Evolutionary conservation across 2,113 vertebrate genomes (phyloP).

Genomic region (Poicephalus gulielmi): DNA sequence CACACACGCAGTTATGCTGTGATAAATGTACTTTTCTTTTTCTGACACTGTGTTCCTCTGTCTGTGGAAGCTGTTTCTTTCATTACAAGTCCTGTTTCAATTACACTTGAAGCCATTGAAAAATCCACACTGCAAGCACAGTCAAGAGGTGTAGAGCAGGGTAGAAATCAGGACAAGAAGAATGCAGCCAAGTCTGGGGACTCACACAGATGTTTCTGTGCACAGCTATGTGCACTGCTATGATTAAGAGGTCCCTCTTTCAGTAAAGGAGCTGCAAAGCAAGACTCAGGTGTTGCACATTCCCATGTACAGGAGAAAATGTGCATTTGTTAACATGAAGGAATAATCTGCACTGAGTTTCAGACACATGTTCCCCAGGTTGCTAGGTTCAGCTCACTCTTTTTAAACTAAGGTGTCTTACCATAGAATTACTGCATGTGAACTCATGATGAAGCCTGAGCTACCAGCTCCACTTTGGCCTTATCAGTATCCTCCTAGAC

Average conservation of each 20-base stretch:
- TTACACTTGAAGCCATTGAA: slow-evolving; percentile 34
- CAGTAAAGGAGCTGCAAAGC: background rate
- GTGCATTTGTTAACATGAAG: background rate
- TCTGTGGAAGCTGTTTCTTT: slow-evolving; percentile 21
- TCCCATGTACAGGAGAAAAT: background rate
- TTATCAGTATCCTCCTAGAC: background rate
- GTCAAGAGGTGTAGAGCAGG: background rate
- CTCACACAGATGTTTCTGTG: background rate
- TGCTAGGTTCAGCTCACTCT: background rate
- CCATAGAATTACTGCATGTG: background rate
- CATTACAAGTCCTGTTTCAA: slow-evolving; percentile 12
- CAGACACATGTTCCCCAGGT: background rate
- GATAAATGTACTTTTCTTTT: slow-evolving; percentile 22
- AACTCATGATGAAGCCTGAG: background rate
- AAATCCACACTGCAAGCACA: slow-evolving; percentile 14
- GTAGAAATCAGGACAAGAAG: background rate
- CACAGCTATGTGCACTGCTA: background rate
- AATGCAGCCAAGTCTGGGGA: background rate
- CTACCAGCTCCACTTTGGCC: background rate
- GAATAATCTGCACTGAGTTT: background rate
- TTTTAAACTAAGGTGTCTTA: background rate
- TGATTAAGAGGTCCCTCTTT: background rate
- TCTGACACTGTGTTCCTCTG: slow-evolving; percentile 22
- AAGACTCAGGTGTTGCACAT: background rate
- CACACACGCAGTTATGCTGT: background rate